Evolutionary conservation across 2,797 vertebrate species (phyloP).

Genomic region (Chaetophractus vellerosus): DNA sequence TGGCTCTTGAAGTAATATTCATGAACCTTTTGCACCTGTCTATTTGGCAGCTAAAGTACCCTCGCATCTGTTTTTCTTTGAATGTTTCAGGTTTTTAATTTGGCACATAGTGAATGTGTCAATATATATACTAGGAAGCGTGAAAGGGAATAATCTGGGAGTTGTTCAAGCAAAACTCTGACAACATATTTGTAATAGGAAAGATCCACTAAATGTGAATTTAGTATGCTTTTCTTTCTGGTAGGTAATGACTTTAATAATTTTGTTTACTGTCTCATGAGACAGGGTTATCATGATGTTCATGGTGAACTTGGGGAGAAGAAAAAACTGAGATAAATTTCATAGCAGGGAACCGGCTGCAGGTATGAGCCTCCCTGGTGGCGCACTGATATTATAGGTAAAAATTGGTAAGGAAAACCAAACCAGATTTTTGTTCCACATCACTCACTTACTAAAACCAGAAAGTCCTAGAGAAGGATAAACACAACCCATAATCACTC

Average conservation of each 20-base stretch:
- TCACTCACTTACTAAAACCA: not conserved
- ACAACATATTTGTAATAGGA: constrained; percentile 29
- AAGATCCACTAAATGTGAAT: not conserved
- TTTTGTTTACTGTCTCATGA: constrained; percentile 16
- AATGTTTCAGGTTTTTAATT: constrained; percentile 57
- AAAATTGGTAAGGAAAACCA: not conserved
- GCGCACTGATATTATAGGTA: not conserved
- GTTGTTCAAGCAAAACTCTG: constrained; percentile 17
- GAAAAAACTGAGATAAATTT: not conserved
- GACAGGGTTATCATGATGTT: not conserved
- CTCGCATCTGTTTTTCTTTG: not conserved
- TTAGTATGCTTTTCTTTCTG: not conserved
- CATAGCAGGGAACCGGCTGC: not conserved
- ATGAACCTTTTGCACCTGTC: constrained; percentile 57
- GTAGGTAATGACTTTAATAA: not conserved
- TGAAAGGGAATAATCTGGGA: not conserved
- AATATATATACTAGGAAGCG: not conserved
- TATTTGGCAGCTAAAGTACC: constrained; percentile 43
- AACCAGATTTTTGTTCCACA: not conserved
- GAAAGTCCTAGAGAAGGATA: not conserved
- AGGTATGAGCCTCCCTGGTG: too few relatives aligned
- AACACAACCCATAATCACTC: not conserved
- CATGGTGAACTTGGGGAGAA: not conserved
- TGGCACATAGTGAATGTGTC: constrained; percentile 30
- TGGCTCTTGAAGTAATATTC: constrained; percentile 44